Evolutionary conservation across 2,888 invertebrate genomes (phyloP), one percentile per base, ranked within the genome.

Genomic region (Dermolepida albohirtum): DNA sequence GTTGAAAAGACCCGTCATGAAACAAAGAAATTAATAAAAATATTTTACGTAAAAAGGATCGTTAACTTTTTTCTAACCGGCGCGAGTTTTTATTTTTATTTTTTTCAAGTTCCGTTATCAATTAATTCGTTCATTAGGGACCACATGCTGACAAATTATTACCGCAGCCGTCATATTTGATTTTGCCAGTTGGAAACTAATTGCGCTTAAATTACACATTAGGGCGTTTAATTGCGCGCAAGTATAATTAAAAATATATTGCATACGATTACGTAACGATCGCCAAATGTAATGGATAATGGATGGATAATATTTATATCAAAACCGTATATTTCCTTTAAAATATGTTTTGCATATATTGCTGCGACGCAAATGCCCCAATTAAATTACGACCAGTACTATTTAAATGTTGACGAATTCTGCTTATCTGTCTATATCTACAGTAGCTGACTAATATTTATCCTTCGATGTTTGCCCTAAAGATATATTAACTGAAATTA

Each of bases 181-280:
- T 62, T 47, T 62, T 47, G 39, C 39, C 34, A 39, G 47, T 62
- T 34, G n/a, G 14, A 27, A 47, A 62, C 59, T 62, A 62, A 62
- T 62, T 62, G 29, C 59, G 16, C 16, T 62, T 62, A 62, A 47
- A 62, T 62, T 62, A 62, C 59, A 47, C 29, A 47, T 62, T 29
- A 29, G 47, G 22, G 29, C 59, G 47, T 16, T 14, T 62, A 62
- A 54, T 62, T 62, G 59, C 59, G 34, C 59, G 34, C 34, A 1
- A 14, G 47, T 22, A 34, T 47, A 62, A 62, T 62, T 49, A 62
- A 62, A 62, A 62, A 34, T 57, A 34, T 47, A 62, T 62, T 16
- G 47, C 47, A 34, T 12, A 16, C 34, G 4, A 47, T 47, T 34
- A 62, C 47, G 12, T 34, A 62, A 62, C 14, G 10, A 47, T 47